These are phyloP conservation scores for Dreissena polymorpha DNA, from an alignment of 1,140 invertebrate genomes.

Conservation along the genomic window DNA sequence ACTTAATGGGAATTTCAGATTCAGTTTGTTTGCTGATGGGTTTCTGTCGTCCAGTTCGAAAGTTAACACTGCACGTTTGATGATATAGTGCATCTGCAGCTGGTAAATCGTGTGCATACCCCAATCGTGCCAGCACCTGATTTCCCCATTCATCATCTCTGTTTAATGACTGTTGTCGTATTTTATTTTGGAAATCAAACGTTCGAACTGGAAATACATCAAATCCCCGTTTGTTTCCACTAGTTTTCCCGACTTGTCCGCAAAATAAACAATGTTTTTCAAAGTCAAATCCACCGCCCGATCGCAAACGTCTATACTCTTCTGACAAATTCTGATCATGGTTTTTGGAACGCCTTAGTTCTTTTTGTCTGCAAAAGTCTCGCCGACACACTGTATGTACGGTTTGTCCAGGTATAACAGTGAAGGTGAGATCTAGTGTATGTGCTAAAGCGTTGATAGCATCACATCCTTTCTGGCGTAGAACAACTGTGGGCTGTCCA, in stretches of 20 bases:
- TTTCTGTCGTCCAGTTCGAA: slow-evolving; percentile 29
- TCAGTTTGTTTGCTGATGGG: slow-evolving; percentile 5
- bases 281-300: slow-evolving; percentile 9
- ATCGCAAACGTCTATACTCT: background rate
- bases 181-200: slow-evolving; percentile 21
- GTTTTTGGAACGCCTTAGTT: background rate
- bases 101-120: slow-evolving; percentile 15
- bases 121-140: slow-evolving; percentile 7
- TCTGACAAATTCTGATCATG: background rate
- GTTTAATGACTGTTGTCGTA: background rate
- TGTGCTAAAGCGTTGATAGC: too few species aligned
- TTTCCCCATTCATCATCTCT: slow-evolving; percentile 44
- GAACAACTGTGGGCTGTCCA: too few species aligned
- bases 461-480: too few species aligned
- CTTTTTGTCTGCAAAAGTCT: background rate
- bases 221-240: slow-evolving; percentile 10
- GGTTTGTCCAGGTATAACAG: background rate
- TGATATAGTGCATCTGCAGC: slow-evolving; percentile 48
- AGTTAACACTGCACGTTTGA: slow-evolving; percentile 50
- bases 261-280: slow-evolving; percentile 27
- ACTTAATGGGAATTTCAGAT: background rate
- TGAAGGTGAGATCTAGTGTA: too few species aligned
- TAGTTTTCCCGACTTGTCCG: background rate
- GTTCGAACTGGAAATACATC: slow-evolving; percentile 41
- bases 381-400: background rate